A percentile compares a stretch with the other conserved stretches of the same genome.
Conservation (phyloP, 2,888 invertebrate species). For the Ochropleura leucogaster region DNA sequence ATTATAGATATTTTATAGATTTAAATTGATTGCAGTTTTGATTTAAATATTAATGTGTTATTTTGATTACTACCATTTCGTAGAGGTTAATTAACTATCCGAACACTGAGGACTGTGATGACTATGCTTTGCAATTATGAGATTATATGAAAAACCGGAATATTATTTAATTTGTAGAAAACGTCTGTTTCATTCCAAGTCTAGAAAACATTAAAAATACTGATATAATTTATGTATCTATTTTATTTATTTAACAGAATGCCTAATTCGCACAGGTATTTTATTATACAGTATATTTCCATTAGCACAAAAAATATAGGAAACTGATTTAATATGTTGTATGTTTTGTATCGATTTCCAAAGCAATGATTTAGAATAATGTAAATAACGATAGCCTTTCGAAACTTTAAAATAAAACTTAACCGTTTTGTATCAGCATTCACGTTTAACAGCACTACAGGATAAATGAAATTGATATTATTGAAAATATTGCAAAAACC, state of each 20-base stretch:
- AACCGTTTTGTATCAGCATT: background rate
- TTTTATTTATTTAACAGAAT: slow-evolving; percentile 17
- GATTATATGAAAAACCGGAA: slow-evolving; percentile 1
- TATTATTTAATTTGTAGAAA: background rate
- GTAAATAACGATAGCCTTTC: background rate
- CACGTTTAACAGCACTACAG: background rate
- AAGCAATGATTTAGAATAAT: background rate
- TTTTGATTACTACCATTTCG: slow-evolving; percentile 25
- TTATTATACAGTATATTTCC: background rate
- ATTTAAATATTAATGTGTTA: slow-evolving; percentile 34
- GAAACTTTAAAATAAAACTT: background rate
- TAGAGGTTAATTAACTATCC: slow-evolving; percentile 34
- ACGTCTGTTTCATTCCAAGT: background rate
- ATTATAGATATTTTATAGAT: slow-evolving; percentile 7
- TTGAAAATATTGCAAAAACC: background rate
- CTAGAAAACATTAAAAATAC: background rate
- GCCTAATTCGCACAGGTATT: slow-evolving; percentile 10
- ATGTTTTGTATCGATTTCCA: background rate
- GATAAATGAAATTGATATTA: background rate
- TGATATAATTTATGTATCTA: slow-evolving; percentile 17
- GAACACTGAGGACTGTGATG: slow-evolving; percentile 3
- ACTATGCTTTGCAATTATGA: slow-evolving; percentile 10
- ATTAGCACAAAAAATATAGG: background rate
- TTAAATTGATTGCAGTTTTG: slow-evolving; percentile 36
- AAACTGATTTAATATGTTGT: background rate